Evolutionary conservation across 2,888 invertebrate genomes (phyloP).

Genomic region (Spilosoma lubricipeda): DNA sequence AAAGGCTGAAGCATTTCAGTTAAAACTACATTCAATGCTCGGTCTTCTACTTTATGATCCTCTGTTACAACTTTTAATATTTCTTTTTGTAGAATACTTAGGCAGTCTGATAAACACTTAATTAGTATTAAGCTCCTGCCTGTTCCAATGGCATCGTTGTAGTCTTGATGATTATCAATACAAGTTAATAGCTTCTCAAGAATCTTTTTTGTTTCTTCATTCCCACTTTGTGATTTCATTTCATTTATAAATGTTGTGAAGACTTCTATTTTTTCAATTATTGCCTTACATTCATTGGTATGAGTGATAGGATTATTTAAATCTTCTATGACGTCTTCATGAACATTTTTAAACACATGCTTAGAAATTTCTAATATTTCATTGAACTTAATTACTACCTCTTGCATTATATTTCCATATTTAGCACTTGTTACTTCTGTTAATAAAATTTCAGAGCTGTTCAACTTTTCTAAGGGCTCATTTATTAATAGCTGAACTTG

Average conservation of each 20-base stretch:
- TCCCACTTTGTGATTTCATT: constrained; percentile 40
- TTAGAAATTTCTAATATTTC: constrained; percentile 53
- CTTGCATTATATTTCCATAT: constrained; percentile 31
- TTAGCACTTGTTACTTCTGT: constrained; percentile 39
- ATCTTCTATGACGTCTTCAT: constrained; percentile 56
- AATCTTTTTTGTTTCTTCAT: constrained; percentile 43
- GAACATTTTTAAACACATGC: constrained; percentile 52
- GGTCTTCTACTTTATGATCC: constrained; percentile 54
- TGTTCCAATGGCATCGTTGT: constrained; percentile 65
- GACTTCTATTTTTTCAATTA: constrained; percentile 57
- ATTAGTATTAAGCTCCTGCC: constrained; percentile 71
- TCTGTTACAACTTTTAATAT: constrained; percentile 42
- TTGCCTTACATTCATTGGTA: constrained; percentile 42
- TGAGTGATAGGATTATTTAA: constrained; percentile 44
- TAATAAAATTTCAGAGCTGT: constrained; percentile 44
- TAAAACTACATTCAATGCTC: constrained; percentile 60
- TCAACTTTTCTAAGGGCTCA: constrained; percentile 60
- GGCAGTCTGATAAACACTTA: constrained; percentile 75
- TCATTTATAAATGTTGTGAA: constrained; percentile 53
- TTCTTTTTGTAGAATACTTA: constrained; percentile 61
- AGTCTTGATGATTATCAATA: constrained; percentile 67
- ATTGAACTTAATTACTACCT: constrained; percentile 40
- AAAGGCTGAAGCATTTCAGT: constrained; percentile 71
- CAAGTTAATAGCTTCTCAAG: constrained; percentile 58
- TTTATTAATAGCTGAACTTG: constrained; percentile 65